Percentiles rank a stretch among this genome's conserved stretches.
phyloP scores from a whole-genome alignment of 2,113 vertebrate species.

The Hemichromis elongatus region DNA sequence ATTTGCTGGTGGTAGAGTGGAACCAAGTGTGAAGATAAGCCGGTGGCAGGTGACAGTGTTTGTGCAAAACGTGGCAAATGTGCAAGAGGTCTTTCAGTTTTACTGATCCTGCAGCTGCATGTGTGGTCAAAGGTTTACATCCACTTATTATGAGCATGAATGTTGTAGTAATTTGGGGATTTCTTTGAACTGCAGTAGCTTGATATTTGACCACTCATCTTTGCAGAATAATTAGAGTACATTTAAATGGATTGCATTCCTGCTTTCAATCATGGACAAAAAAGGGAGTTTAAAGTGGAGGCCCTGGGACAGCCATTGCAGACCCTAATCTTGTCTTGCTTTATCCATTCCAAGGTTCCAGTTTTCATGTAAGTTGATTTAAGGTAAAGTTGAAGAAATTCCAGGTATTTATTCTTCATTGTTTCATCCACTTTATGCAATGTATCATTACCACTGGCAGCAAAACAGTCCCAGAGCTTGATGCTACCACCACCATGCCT shows the following conservation, averaged over 20 bases:
- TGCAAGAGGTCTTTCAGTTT: not conserved
- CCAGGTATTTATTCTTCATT: not conserved
- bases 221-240: not conserved
- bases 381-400: not conserved
- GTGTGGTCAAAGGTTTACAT: not conserved
- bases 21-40: slow-evolving; percentile 54
- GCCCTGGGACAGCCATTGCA: not conserved
- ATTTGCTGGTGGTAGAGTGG: slow-evolving; percentile 25
- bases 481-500: not conserved
- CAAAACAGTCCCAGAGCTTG: not conserved
- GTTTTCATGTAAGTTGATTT: not conserved
- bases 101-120: not conserved
- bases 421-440: not conserved
- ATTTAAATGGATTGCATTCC: not conserved
- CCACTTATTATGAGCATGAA: not conserved
- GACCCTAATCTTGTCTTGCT: not conserved
- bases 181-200: not conserved
- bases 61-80: not conserved
- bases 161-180: not conserved
- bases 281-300: not conserved
- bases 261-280: not conserved
- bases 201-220: not conserved
- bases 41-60: not conserved
- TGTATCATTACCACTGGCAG: not conserved
- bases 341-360: not conserved